These are phyloP conservation scores for Cydia fagiglandana DNA, from an alignment of 1,140 invertebrate genomes.

Conservation along the genomic window DNA sequence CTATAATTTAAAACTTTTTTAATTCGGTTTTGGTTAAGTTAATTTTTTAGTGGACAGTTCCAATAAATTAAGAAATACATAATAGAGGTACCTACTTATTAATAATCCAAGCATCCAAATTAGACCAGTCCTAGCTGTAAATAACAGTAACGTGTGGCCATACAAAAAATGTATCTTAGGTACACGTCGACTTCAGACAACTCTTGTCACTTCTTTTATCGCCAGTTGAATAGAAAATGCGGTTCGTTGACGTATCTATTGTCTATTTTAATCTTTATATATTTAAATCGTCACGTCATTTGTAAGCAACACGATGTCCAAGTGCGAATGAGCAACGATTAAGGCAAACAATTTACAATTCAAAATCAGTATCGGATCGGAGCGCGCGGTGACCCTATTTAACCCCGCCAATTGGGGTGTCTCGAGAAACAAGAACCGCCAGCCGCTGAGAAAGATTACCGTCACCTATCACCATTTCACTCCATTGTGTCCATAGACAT, in stretches of 20 bases:
- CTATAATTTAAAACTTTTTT: too few relatives aligned
- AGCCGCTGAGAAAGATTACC: constrained; percentile 70
- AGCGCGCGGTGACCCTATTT: constrained; percentile 64
- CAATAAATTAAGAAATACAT: too few relatives aligned
- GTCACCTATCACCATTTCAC: constrained; percentile 77
- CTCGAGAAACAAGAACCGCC: constrained; percentile 59
- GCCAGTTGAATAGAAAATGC: not conserved
- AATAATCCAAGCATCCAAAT: too few relatives aligned
- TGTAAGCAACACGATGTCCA: not conserved
- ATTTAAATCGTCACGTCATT: constrained; percentile 23
- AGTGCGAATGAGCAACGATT: constrained; percentile 34
- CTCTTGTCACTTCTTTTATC: not conserved
- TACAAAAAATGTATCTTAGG: too few relatives aligned
- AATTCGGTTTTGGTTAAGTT: too few relatives aligned
- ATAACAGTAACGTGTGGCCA: too few relatives aligned
- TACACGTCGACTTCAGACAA: too few relatives aligned
- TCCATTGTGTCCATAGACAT: constrained; percentile 57
- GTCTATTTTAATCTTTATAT: not conserved
- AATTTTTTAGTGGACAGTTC: too few relatives aligned
- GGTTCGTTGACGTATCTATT: not conserved
- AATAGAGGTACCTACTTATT: too few relatives aligned
- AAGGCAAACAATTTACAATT: constrained; percentile 58
- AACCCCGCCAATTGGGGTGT: constrained; percentile 65
- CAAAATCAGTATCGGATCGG: constrained; percentile 56
- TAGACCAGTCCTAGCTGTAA: too few relatives aligned